Evolutionary conservation across 2,797 vertebrate genomes (phyloP).

Genomic region (Vultur gryphus): DNA sequence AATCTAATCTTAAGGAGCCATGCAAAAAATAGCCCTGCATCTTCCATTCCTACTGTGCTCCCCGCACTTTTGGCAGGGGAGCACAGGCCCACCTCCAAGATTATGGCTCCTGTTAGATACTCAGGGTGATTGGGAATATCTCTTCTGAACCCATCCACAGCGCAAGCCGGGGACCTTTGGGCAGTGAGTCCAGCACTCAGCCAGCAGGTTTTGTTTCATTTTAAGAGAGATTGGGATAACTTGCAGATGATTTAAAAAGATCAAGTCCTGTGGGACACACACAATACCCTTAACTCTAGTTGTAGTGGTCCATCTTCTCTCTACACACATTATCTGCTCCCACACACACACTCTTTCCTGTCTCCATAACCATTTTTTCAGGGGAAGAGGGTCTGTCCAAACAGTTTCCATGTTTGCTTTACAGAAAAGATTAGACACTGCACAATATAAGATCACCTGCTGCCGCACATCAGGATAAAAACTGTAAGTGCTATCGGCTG

Average conservation of each 20-base stretch:
- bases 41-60: background rate
- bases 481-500: background rate
- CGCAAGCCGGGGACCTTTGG: background rate
- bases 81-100: background rate
- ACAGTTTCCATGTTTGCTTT: background rate
- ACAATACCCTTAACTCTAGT: background rate
- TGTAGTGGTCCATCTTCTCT: background rate
- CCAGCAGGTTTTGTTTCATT: background rate
- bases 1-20: background rate
- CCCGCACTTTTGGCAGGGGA: background rate
- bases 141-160: background rate
- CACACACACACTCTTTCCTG: background rate
- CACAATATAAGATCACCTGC: background rate
- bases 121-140: background rate
- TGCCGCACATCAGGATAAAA: background rate
- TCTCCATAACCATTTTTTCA: background rate
- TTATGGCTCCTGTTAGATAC: background rate
- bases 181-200: background rate
- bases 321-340: background rate
- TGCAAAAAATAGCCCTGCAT: background rate
- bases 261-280: background rate
- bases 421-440: background rate
- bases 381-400: background rate
- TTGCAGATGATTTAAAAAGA: background rate
- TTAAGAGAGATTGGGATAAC: background rate